A percentile compares a stretch with the other conserved stretches of the same genome.
Conservation (phyloP, 2,113 vertebrate species). For the Nerophis lumbriciformis region DNA sequence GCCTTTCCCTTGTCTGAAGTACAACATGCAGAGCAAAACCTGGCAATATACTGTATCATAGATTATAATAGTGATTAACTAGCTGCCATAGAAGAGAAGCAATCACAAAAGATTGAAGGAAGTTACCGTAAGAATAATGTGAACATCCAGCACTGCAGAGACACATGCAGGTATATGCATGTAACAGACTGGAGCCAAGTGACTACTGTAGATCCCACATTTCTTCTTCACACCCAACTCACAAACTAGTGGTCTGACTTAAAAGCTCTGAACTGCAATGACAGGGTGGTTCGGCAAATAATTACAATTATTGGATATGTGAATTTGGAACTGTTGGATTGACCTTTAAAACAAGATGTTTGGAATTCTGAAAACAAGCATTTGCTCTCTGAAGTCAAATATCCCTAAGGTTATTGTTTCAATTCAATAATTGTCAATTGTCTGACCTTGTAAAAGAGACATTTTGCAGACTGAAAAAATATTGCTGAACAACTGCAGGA, state of each 20-base stretch:
- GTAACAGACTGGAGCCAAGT: conserved; percentile 17
- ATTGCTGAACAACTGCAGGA: too few species aligned
- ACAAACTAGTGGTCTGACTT: neutral
- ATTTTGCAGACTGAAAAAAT: too few species aligned
- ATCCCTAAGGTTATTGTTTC: neutral
- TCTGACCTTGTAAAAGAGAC: too few species aligned
- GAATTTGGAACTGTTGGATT: neutral
- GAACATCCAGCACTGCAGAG: conserved; percentile 31
- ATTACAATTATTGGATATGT: neutral
- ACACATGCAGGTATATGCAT: conserved; percentile 32
- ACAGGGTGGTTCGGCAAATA: neutral
- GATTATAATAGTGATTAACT: neutral
- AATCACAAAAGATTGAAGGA: neutral
- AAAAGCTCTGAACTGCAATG: neutral
- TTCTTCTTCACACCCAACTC: conserved; percentile 11
- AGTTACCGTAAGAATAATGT: conserved; percentile 13
- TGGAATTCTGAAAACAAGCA: neutral
- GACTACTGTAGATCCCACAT: conserved; percentile 22
- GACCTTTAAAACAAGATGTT: neutral
- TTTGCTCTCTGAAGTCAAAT: neutral
- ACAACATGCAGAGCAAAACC: conserved; percentile 12
- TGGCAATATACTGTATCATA: conserved; percentile 12
- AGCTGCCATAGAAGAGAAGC: neutral
- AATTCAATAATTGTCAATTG: too few species aligned
- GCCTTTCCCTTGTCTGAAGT: conserved; percentile 22